Base-by-base conservation (phyloP, 92 coral and sea anemone species). In the Palythoa caribaeorum region DNA sequence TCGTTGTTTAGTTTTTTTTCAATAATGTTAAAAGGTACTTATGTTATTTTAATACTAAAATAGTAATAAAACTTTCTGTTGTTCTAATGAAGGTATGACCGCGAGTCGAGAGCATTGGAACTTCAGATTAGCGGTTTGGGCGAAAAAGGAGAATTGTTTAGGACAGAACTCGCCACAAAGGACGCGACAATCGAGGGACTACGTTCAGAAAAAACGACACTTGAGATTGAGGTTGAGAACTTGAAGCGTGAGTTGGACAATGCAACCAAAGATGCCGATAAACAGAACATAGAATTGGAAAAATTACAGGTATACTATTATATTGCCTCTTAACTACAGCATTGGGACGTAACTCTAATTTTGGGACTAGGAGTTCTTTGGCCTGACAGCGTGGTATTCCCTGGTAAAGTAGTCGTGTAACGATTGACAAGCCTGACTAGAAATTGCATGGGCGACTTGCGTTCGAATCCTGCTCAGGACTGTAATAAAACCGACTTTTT, bases 141-240 rank as follows among this genome's bases (percentile, higher is more conserved):
- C 36, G 94, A 92, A 60, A 92, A 92, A 77, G 90, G 94, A 16
- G 94, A 92, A 52, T 17, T 92, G 44, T 92, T 84, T 52, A 84
- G 94, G 14, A 89, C 85, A 65, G 94, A 90, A 44, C 92, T 88
- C 63, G 90, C 87, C 20, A 84, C 89, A 1, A 92, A 92, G 39
- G 81, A 73, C 50, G 90, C 77, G 50, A 69, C 72, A 21, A 92
- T 92, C 3, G 94, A 92, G 83, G 85, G 74, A 39, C 60, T 92
- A 44, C 91, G 89, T 72, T 90, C 92, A 20, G 94, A 92, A 53
- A 88, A 81, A 80, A 92, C 92, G 10, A 52, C 84, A 74, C 38
- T 89, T 21, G 94, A 92, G 20, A 92, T 92, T 17, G 94, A 92
- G 88, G 38, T 88, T 38, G 92, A 92, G 17, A 85, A 68, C 54